Base-by-base conservation (phyloP, 2,888 invertebrate species). In the Tachina fera region DNA sequence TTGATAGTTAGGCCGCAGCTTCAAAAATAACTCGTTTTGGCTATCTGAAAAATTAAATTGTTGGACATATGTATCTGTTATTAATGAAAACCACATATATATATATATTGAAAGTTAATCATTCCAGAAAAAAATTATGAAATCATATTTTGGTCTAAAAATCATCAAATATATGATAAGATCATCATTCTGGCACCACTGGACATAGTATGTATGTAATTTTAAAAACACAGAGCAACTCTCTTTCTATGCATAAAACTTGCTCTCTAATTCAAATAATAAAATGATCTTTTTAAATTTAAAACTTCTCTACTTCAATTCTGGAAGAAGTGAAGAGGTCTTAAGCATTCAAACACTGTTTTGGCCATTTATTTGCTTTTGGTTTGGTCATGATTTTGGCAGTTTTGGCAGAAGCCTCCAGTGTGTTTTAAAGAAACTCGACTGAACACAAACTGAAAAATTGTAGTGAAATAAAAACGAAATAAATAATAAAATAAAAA, bases 321-420 rank as follows among this genome's bases (percentile, higher is more conserved):
- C n/a, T n/a, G 6, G 49, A 14, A 47, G 11, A 31, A 67, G 47
- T 58, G 49, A 68, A 60, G 82, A 75, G 81, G 79, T 71, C 63
- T 82, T 51, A 72, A 76, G 19, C 56, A 58, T 41, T 45, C 0
- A 39, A 14, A n/a, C 22, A 31, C 67, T 51, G 22, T 70, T 75
- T 82, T 63, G 51, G 67, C 74, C 75, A 75, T 78, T 85, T 83
- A 76, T 83, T 83, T 83, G 83, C 47, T 74, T 77, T 77, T 81
- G 70, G 61, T 56, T 71, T 85, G 82, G 85, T 74, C 72, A 78
- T 78, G 82, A 78, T 75, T 79, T 86, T 72, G 79, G 79, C 83
- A 76, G 82, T 75, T 79, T 86, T 72, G 79, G 79, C 83, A 79
- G 67, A 67, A 51, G 78, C 75, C 60, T 43, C 5, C 31, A 43